Base-by-base conservation (phyloP, 2,113 vertebrate species). In the Ardeotis arabs region DNA sequence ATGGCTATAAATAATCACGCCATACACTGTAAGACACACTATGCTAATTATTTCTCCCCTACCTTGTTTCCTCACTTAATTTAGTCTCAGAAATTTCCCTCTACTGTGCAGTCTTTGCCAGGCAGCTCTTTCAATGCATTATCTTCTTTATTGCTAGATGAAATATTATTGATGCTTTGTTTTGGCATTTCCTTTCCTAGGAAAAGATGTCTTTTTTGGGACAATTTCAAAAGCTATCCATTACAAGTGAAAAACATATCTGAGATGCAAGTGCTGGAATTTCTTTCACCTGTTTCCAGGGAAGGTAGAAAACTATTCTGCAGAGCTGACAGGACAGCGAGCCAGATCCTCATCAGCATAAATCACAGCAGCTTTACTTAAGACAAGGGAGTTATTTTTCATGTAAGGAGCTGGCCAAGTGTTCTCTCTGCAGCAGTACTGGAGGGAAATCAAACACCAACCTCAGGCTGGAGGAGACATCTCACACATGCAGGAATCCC, bases 141-240 rank as follows among this genome's bases (percentile, higher is more conserved):
- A 37, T 53, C 24, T 75, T 68, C 39, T 75, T 80, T 81, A 72
- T 74, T 93, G 45, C 76, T 56, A 53, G 52, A 29, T 87, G 49
- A 95, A 93, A 86, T 75, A 87, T 77, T 90, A 70, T 58, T 79
- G 79, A 63, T 93, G 66, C 15, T 95, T 93, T 83, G 37, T 91
- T 94, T 92, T 88, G 80, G 56, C 90, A 88, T 55, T 80, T 88
- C 28, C 22, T 84, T 81, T 93, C 53, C 45, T 45, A 82, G 33
- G 53, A 87, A 84, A 94, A 86, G 28, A 70, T 88, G 44, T 70
- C 79, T 89, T 89, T 75, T 76, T 90, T 89, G 56, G 69, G 82
- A 27, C 60, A 90, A 64, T 95, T 94, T 94, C 88, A 93, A 67
- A 89, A 97, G 67, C 78, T 37, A 79, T 88, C 45, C 52, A 50